These are phyloP conservation scores for Aricia agestis DNA, from an alignment of 1,140 invertebrate species.

Conservation along the genomic window DNA sequence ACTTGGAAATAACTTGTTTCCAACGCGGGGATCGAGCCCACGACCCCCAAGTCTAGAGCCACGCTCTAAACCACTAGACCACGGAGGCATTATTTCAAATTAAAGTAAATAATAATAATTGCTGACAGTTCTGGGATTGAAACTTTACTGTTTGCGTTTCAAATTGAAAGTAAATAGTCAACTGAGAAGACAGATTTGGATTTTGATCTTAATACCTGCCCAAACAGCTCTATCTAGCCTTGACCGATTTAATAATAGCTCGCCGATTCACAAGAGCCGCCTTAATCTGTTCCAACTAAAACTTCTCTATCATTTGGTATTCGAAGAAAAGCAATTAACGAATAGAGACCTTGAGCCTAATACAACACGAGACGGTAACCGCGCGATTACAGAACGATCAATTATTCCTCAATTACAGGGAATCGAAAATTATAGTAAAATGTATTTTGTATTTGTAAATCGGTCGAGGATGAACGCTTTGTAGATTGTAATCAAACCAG, in stretches of 20 bases:
- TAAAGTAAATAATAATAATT: too few species aligned
- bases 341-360: not conserved
- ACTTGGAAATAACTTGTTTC: too few species aligned
- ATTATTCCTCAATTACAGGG: slow-evolving; percentile 3
- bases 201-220: not conserved
- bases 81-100: too few species aligned
- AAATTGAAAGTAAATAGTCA: too few species aligned
- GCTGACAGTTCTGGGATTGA: too few species aligned
- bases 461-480: not conserved
- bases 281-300: not conserved
- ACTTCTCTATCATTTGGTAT: not conserved
- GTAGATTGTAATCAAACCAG: slow-evolving; percentile 12
- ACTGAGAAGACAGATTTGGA: not conserved
- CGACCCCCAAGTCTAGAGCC: too few species aligned
- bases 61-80: too few species aligned
- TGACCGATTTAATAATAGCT: not conserved
- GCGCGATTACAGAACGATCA: not conserved
- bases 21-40: too few species aligned
- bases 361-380: not conserved
- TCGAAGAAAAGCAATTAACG: not conserved
- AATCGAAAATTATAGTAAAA: slow-evolving; percentile 10
- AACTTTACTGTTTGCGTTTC: too few species aligned
- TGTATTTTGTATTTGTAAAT: slow-evolving; percentile 9
- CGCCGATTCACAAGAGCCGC: not conserved
- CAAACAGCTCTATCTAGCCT: not conserved